Evolutionary conservation across 2,888 invertebrate genomes (phyloP).

Genomic region (Andricus curvator): DNA sequence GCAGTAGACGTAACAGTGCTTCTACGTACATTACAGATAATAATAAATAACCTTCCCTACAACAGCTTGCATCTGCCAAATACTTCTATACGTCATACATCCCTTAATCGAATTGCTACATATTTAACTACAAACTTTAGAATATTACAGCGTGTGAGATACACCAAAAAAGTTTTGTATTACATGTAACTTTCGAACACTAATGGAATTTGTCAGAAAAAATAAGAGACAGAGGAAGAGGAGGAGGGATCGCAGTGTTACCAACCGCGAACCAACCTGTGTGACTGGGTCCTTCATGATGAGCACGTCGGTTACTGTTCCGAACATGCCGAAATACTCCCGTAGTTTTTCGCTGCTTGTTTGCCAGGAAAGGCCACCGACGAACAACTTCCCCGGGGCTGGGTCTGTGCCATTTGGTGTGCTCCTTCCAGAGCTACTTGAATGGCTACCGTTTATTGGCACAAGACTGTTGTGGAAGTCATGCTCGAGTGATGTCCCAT

Average conservation of each 20-base stretch:
- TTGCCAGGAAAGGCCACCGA: conserved; percentile 96
- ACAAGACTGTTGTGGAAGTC: conserved; percentile 79
- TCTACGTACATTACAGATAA: conserved; percentile 37
- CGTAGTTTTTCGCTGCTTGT: conserved; percentile 95
- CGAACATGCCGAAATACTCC: conserved; percentile 95
- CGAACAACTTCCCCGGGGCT: conserved; percentile 92
- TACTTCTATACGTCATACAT: conserved; percentile 35
- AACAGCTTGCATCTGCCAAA: conserved; percentile 41
- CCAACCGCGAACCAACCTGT: conserved; percentile 83
- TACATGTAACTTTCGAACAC: conserved; percentile 40
- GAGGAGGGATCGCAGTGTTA: conserved; percentile 40
- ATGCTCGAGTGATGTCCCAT: conserved; percentile 80
- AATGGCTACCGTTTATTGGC: conserved; percentile 80
- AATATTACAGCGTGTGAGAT: conserved; percentile 38
- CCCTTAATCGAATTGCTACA: conserved; percentile 40
- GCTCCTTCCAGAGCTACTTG: conserved; percentile 86
- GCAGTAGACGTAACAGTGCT: conserved; percentile 38
- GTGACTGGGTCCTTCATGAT: conserved; percentile 97
- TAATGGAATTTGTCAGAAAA: conserved; percentile 40
- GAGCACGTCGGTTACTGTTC: conserved; percentile 93
- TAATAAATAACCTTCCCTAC: conserved; percentile 34
- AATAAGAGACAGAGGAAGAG: conserved; percentile 41
- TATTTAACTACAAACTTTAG: conserved; percentile 35
- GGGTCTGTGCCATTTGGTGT: conserved; percentile 86
- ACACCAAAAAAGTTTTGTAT: conserved; percentile 35